These are phyloP conservation scores for Dasyprocta punctata DNA, from an alignment of 2,113 vertebrate species.

Conservation along the genomic window DNA sequence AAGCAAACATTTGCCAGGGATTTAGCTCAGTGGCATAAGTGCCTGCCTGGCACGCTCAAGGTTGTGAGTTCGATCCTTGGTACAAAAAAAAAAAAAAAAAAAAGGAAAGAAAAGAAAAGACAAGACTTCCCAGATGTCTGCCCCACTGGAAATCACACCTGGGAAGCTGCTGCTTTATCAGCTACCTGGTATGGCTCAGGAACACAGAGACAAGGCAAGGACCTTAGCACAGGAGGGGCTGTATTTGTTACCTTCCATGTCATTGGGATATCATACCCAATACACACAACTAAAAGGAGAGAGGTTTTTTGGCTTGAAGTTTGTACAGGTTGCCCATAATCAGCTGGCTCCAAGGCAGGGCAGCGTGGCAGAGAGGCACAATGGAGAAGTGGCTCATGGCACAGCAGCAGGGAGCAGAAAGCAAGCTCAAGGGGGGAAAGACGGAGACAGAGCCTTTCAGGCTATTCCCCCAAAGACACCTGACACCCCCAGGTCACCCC, in stretches of 20 bases:
- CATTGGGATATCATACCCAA: neutral
- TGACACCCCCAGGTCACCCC: no score
- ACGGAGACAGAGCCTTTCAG: neutral
- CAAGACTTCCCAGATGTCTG: neutral
- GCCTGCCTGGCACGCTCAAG: no score
- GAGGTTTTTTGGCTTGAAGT: neutral
- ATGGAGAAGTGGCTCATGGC: neutral
- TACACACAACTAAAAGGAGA: neutral
- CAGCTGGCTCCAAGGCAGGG: neutral
- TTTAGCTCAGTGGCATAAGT: no score
- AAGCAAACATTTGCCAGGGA: neutral
- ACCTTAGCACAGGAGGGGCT: neutral
- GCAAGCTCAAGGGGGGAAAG: neutral
- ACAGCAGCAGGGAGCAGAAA: neutral
- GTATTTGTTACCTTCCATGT: neutral
- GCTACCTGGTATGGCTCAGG: neutral
- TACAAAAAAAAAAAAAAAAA: no score
- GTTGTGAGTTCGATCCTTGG: no score
- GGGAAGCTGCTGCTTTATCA: neutral
- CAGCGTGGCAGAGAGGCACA: neutral
- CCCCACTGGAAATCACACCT: neutral
- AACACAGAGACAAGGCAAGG: neutral
- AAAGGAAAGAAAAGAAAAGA: no score
- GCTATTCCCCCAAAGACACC: neutral
- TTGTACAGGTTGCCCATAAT: neutral